Evolutionary conservation across 1,140 invertebrate genomes (phyloP), one percentile per base, ranked within the genome.

Genomic region (Ceratoteleas bidentatus): DNA sequence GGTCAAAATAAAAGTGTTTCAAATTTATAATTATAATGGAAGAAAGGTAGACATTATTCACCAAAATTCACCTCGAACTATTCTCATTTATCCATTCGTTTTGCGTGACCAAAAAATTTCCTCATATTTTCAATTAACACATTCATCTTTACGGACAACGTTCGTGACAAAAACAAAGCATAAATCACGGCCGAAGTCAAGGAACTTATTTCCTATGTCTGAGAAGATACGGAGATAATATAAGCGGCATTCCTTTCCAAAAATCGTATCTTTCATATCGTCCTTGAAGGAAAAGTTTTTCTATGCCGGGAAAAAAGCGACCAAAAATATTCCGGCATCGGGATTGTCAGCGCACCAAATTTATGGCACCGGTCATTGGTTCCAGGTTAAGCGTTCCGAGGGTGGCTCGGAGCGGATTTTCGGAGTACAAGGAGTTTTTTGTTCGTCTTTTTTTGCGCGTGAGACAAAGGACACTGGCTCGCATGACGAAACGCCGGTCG

Each of bases 341-440:
- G 16, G 62, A 57, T 43, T 73, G 79, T 75, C 75, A 62, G 2
- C 43, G 53, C 9, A 45, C 45, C 7, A 78, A 74, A 83, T 83
- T 85, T 85, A 85, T 76, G 84, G 60, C 54, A 56, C 57, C 40
- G 43, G 75, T 61, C 68, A 70, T 85, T 85, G 81, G 81, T 85
- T 83, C 73, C 81, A 78, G 72, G 56, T 73, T 74, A 40, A 80
- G 60, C 57, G 58, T 66, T 56, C 60, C 11, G 66, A 73, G 80
- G 54, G 78, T 75, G 65, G 60, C 33, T 65, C 56, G 45, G 40
- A 69, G n/a, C n/a, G 56, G 60, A 64, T 75, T 85, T 78, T 66
- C 57, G 50, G 36, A 61, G 61, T 38, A 80, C 76, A 70, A 74
- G 54, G 72, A 80, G 69, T 73, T 84, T 79, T 81, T 82, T 61